phyloP scores from a whole-genome alignment of 2,888 invertebrate genomes.

The Gasteruption jaculator region DNA sequence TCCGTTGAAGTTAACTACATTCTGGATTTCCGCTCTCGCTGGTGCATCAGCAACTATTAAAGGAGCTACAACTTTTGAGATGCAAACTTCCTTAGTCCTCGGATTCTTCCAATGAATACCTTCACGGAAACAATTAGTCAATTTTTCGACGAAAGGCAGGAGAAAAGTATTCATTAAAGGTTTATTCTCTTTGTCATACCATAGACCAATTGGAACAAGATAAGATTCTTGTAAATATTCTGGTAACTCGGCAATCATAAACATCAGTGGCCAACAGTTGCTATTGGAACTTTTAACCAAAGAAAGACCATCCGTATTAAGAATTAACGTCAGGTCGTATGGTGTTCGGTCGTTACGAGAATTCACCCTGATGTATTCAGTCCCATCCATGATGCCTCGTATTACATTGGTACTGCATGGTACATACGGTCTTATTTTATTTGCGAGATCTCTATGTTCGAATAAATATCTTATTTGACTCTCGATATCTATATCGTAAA shows the following conservation, averaged over 20 bases:
- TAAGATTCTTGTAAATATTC: constrained; percentile 12
- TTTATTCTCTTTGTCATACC: constrained; percentile 17
- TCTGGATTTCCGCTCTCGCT: constrained; percentile 20
- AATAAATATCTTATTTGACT: constrained; percentile 15
- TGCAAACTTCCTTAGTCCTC: constrained; percentile 5
- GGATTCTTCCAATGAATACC: constrained; percentile 18
- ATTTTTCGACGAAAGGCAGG: constrained; percentile 15
- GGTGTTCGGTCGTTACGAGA: constrained; percentile 2
- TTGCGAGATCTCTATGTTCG: constrained; percentile 12
- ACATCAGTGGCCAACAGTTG: constrained; percentile 21
- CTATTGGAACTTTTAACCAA: constrained; percentile 20
- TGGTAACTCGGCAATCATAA: constrained; percentile 19
- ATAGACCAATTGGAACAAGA: constrained; percentile 15
- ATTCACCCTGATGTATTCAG: constrained; percentile 19
- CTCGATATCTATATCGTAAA: constrained; percentile 16
- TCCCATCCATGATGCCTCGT: constrained; percentile 16
- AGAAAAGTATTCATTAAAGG: constrained; percentile 21
- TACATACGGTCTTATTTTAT: constrained; percentile 6
- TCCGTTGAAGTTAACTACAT: constrained; percentile 21
- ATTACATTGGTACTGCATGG: constrained; percentile 1
- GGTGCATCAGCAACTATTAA: constrained; percentile 21
- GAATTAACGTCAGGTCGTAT: constrained; percentile 16
- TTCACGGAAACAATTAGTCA: constrained; percentile 14
- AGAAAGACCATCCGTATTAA: constrained; percentile 19
- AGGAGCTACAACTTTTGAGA: constrained; percentile 15